These are phyloP conservation scores for Anagyrus pseudococci DNA, from an alignment of 2,888 invertebrate genomes.

Conservation along the genomic window DNA sequence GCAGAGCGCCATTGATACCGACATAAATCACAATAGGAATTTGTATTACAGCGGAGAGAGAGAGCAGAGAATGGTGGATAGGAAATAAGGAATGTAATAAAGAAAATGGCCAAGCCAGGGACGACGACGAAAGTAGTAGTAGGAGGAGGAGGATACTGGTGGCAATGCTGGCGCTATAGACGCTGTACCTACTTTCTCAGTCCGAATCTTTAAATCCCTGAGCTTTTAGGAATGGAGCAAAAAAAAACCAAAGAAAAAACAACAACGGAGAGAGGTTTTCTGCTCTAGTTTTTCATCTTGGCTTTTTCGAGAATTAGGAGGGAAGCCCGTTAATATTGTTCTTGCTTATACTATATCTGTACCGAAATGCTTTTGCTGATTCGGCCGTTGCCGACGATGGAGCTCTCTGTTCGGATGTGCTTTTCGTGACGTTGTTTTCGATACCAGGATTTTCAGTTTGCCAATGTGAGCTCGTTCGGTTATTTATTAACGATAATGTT, in stretches of 20 bases:
- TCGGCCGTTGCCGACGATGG: background rate
- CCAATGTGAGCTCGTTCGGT: constrained; percentile 3
- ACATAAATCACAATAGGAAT: constrained; percentile 63
- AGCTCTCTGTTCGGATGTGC: background rate
- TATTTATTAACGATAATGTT: too few relatives aligned
- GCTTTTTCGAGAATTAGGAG: background rate
- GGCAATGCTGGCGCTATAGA: too few relatives aligned
- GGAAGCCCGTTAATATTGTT: constrained; percentile 25
- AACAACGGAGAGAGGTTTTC: constrained; percentile 1
- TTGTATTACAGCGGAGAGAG: constrained; percentile 63
- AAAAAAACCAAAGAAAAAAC: constrained; percentile 26
- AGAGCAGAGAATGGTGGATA: constrained; percentile 59
- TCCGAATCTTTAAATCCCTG: constrained; percentile 29
- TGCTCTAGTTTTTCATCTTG: background rate
- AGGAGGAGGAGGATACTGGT: constrained; percentile 17
- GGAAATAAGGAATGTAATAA: constrained; percentile 63
- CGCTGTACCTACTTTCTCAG: too few relatives aligned
- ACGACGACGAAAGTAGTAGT: constrained; percentile 36
- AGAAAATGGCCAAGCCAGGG: constrained; percentile 57
- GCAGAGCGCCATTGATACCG: constrained; percentile 59
- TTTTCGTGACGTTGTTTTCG: too few relatives aligned
- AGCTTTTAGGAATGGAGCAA: constrained; percentile 26
- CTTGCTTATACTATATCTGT: too few relatives aligned
- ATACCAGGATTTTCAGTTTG: background rate
- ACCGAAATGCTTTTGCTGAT: constrained; percentile 17